phyloP scores from a whole-genome alignment of 2,888 invertebrate species.

The Xylota sylvarum region DNA sequence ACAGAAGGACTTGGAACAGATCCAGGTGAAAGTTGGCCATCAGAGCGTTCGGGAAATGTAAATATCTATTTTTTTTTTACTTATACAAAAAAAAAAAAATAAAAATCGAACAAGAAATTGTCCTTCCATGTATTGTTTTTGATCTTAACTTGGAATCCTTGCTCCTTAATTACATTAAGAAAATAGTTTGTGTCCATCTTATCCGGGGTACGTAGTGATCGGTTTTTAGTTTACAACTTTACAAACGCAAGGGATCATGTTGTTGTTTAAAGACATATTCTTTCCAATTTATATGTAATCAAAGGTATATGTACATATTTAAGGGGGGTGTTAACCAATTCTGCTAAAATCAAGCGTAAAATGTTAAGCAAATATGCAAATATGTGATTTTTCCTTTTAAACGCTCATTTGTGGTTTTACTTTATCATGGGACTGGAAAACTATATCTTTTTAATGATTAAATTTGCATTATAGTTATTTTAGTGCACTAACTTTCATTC shows the following conservation, averaged over 20 bases:
- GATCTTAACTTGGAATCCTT: too few relatives aligned
- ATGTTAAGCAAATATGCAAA: constrained; percentile 22
- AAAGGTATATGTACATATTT: background rate
- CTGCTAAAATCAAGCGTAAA: constrained; percentile 30
- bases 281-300: background rate
- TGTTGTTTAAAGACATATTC: background rate
- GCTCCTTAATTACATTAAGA: too few relatives aligned
- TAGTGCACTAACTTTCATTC: too few relatives aligned
- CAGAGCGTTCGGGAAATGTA: constrained; percentile 9
- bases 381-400: background rate
- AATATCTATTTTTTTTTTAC: background rate
- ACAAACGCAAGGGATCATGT: background rate
- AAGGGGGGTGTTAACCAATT: constrained; percentile 36
- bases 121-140: background rate
- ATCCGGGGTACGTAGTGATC: too few relatives aligned
- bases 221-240: too few relatives aligned
- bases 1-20: background rate
- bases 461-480: too few relatives aligned
- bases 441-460: background rate
- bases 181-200: too few relatives aligned
- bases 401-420: background rate
- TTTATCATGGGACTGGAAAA: background rate
- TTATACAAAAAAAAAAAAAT: background rate
- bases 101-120: background rate
- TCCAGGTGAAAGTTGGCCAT: background rate